phyloP scores from a whole-genome alignment of 2,113 vertebrate species.

The Quiscalus mexicanus region DNA sequence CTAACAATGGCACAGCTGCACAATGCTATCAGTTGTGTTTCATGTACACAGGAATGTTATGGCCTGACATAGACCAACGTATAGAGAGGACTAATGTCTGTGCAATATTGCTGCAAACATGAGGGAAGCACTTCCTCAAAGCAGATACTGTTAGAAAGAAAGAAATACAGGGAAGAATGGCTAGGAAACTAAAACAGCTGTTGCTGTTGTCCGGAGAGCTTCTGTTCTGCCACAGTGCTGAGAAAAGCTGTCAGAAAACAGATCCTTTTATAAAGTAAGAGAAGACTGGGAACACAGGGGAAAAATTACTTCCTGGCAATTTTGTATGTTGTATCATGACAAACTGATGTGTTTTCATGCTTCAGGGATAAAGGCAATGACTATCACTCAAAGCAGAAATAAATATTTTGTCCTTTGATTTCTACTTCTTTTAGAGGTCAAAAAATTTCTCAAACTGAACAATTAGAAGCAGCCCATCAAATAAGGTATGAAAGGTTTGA shows the following conservation, averaged over 20 bases:
- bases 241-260: slow-evolving; percentile 32
- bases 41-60: not conserved
- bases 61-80: not conserved
- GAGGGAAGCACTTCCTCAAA: not conserved
- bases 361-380: slow-evolving; percentile 1
- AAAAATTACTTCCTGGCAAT: not conserved
- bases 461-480: slow-evolving; percentile 28
- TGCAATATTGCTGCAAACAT: not conserved
- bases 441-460: not conserved
- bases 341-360: not conserved
- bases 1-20: slow-evolving; percentile 48
- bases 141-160: not conserved
- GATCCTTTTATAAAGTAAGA: slow-evolving; percentile 14
- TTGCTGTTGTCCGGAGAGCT: slow-evolving; percentile 6
- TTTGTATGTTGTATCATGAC: not conserved
- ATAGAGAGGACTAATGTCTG: not conserved
- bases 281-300: not conserved
- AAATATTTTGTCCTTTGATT: not conserved
- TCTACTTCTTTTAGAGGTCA: slow-evolving; percentile 13
- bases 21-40: not conserved
- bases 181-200: not conserved
- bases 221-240: not conserved
- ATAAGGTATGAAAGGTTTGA: not conserved
- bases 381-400: not conserved
- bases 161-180: not conserved